Evolutionary conservation across 2,888 invertebrate species (phyloP), one percentile per base, ranked within the genome.

Genomic region (Ceratothoa steindachneri): DNA sequence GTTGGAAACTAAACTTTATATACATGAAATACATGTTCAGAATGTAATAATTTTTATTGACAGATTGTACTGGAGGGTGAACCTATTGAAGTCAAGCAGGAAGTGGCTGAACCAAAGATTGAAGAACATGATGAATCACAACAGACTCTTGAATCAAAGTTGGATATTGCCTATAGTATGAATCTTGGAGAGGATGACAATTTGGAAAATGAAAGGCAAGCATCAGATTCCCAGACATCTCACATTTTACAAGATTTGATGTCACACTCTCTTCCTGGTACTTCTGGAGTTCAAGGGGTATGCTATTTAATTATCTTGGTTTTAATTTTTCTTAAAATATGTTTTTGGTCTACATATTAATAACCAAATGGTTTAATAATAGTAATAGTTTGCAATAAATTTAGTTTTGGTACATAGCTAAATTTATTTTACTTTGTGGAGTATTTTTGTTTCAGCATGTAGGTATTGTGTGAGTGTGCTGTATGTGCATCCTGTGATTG

Each of bases 231-330:
- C 24, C 60, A 60, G 24, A 24, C 19, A n/a, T 60, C 60, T 60
- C 60, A 60, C 27, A 60, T 60, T 60, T 12, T 60, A 22, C 60
- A n/a, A 60, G 60, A 60, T 24, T 24, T 60, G 12, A 60, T 60
- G 27, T 24, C 60, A 24, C 60, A 60, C 24, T 60, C 60, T 12
- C 22, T 60, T 22, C 22, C 60, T 60, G 60, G 60, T 60, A n/a
- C 60, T 22, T 60, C 60, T 60, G 60, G 60, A 24, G 60, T 60
- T 60, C 60, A 60, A 7, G 60, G 60, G 60, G 60, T 60, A 60
- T 1, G 60, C 27, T 15, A n/a, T n/a, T n/a, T n/a, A n/a, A n/a
- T n/a, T n/a, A n/a, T n/a, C 19, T 51, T 51, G 1, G 19, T 51
- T 51, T 51, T 3, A 51, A 51, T 51, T 2, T 2, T 51, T n/a